Conservation (phyloP, 2,797 vertebrate genomes). For the Liasis olivaceus region DNA sequence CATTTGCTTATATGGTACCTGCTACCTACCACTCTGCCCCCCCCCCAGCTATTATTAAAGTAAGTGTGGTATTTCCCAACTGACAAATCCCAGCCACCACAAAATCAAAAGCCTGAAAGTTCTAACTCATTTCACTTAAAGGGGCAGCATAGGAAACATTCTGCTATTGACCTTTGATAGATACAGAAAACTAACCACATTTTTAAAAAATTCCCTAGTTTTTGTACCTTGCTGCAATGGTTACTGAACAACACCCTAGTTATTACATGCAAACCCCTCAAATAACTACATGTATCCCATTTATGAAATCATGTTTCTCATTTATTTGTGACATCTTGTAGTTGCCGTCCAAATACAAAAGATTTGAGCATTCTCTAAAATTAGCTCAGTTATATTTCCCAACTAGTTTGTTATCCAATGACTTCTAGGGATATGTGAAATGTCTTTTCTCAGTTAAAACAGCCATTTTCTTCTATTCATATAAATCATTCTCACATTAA, state of each 20-base stretch:
- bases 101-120: slow-evolving; percentile 23
- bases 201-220: background rate
- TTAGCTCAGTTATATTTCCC: background rate
- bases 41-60: background rate
- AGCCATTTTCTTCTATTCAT: background rate
- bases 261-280: background rate
- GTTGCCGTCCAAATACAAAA: background rate
- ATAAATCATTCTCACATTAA: background rate
- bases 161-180: background rate
- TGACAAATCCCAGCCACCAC: slow-evolving; percentile 17
- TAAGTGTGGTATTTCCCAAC: background rate
- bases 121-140: background rate
- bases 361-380: background rate
- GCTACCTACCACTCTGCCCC: background rate
- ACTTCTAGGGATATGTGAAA: background rate
- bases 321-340: background rate
- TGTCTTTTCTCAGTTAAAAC: background rate
- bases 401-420: background rate
- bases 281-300: background rate
- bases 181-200: background rate
- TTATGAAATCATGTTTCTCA: background rate
- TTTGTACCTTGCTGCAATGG: background rate
- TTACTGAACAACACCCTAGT: too few species aligned
- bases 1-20: background rate
- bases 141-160: background rate